Percentiles rank a stretch among this genome's conserved stretches.
Conservation (phyloP, 2,888 invertebrate species). For the Syritta pipiens region DNA sequence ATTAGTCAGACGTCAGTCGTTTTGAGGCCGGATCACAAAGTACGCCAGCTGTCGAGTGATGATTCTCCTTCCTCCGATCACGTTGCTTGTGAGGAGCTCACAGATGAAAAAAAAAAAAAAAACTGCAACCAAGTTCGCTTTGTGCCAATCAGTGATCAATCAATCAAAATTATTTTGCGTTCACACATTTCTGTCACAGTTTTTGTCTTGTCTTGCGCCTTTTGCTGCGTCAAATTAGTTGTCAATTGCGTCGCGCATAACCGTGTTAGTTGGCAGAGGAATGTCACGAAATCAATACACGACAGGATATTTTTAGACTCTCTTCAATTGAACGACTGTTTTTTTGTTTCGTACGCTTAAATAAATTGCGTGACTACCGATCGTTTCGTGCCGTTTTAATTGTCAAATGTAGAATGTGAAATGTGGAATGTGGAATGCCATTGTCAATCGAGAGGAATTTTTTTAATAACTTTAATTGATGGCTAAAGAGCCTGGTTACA, state of each 20-base stretch:
- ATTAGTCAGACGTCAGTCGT: slow-evolving; percentile 43
- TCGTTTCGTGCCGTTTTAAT: not conserved
- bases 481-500: too few species aligned
- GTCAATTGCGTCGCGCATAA: slow-evolving; percentile 20
- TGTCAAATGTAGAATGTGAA: too few species aligned
- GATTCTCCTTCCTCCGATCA: slow-evolving; percentile 22
- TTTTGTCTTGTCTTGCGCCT: not conserved
- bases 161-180: slow-evolving; percentile 47
- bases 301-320: slow-evolving; percentile 29
- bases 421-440: slow-evolving; percentile 51
- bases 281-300: slow-evolving; percentile 41
- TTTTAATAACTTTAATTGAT: slow-evolving; percentile 35
- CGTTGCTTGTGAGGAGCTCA: slow-evolving; percentile 19
- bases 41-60: slow-evolving; percentile 41
- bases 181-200: slow-evolving; percentile 1
- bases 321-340: slow-evolving; percentile 15
- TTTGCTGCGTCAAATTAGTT: slow-evolving; percentile 22
- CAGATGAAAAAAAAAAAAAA: too few species aligned
- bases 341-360: not conserved
- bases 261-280: slow-evolving; percentile 14
- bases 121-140: too few species aligned
- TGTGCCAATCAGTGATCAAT: slow-evolving; percentile 50
- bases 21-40: not conserved
- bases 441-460: slow-evolving; percentile 19
- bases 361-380: slow-evolving; percentile 26